A percentile compares a stretch with the other conserved stretches of the same genome.
phyloP scores from a whole-genome alignment of 2,888 invertebrate genomes.

The Euplexia lucipara region DNA sequence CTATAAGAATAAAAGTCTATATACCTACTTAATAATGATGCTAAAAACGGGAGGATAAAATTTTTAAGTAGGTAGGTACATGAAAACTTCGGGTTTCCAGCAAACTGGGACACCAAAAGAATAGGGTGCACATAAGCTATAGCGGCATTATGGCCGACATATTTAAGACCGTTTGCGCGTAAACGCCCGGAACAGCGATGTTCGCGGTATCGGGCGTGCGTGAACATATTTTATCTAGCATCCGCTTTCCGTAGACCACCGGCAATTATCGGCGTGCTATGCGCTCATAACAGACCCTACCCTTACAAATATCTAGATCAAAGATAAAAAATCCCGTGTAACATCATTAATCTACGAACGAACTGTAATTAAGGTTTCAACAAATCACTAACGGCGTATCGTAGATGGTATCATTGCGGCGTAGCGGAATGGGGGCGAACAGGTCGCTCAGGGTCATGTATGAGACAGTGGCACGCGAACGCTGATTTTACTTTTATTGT shows the following conservation, averaged over 20 bases:
- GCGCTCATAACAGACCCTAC: slow-evolving; percentile 79
- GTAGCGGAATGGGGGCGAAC: slow-evolving; percentile 68
- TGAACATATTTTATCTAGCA: slow-evolving; percentile 88
- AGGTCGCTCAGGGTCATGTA: slow-evolving; percentile 74
- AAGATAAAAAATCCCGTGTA: slow-evolving; percentile 77
- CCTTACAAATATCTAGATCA: slow-evolving; percentile 66
- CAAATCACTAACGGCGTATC: slow-evolving; percentile 82
- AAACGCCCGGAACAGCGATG: slow-evolving; percentile 76
- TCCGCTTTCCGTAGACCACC: slow-evolving; percentile 78
- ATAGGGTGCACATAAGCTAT: slow-evolving; percentile 58
- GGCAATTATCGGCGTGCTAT: slow-evolving; percentile 87
- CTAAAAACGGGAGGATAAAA: neutral
- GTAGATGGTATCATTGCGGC: slow-evolving; percentile 75
- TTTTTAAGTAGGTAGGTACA: neutral
- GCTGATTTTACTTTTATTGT: slow-evolving; percentile 66
- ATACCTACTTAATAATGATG: neutral
- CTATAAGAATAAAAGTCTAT: neutral
- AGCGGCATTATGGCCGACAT: slow-evolving; percentile 54
- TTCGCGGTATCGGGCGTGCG: slow-evolving; percentile 84
- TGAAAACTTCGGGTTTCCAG: slow-evolving; percentile 16
- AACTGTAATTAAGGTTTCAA: slow-evolving; percentile 86
- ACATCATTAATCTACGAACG: slow-evolving; percentile 82
- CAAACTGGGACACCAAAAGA: slow-evolving; percentile 59
- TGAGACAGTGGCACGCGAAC: slow-evolving; percentile 74
- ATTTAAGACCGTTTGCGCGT: slow-evolving; percentile 68